Evolutionary conservation across 2,797 vertebrate genomes (phyloP).

Genomic region (Myotis planiceps): DNA sequence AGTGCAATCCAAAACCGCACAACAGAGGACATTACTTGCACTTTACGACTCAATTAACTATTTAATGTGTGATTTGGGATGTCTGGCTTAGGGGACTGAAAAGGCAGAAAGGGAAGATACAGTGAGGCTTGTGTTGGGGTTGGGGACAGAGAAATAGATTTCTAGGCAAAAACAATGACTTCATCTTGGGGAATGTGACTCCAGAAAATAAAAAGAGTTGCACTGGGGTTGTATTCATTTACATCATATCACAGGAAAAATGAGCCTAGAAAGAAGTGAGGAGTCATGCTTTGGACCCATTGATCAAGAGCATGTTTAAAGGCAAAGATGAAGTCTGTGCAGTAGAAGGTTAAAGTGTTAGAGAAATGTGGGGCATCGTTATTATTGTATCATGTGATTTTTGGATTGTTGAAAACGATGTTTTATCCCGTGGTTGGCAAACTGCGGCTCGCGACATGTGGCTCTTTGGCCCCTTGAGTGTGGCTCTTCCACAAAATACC

Average conservation of each 20-base stretch:
- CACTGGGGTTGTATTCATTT: neutral
- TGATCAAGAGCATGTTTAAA: neutral
- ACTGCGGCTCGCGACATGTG: no score
- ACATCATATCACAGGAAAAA: neutral
- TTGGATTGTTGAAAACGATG: neutral
- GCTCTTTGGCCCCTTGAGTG: no score
- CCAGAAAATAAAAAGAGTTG: neutral
- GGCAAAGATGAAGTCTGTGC: neutral
- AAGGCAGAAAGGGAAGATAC: neutral
- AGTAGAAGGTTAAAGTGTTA: neutral
- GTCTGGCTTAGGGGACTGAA: neutral
- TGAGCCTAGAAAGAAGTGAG: neutral
- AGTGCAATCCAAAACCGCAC: neutral
- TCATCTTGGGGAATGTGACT: neutral
- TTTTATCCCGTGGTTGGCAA: neutral
- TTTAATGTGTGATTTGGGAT: neutral
- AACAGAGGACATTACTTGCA: neutral
- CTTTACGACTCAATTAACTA: neutral
- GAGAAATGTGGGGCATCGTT: neutral
- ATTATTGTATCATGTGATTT: neutral
- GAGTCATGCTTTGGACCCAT: neutral
- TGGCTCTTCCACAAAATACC: no score
- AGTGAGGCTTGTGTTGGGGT: no score
- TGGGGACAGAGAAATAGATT: neutral
- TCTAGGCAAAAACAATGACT: neutral